phyloP scores from a whole-genome alignment of 2,888 invertebrate species.

The Lycophotia porphyrea region DNA sequence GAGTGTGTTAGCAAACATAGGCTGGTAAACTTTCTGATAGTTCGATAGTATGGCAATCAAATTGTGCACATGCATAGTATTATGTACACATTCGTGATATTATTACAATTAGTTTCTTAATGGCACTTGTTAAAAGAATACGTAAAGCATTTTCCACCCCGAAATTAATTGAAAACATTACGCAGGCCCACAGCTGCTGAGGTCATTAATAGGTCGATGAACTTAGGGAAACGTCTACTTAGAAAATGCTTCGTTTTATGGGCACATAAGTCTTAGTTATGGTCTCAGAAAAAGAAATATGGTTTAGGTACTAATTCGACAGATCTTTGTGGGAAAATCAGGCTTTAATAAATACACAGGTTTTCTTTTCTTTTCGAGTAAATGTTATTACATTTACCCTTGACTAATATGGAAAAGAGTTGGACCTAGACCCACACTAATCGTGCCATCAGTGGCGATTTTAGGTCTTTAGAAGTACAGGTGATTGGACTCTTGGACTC shows the following conservation, averaged over 20 bases:
- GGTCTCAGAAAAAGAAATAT: conserved; percentile 19
- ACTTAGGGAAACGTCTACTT: conserved; percentile 15
- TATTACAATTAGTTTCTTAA: not conserved
- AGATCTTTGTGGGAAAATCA: conserved; percentile 1
- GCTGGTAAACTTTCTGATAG: not conserved
- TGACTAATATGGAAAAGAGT: not conserved
- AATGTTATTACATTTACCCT: too few species aligned
- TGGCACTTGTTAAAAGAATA: not conserved
- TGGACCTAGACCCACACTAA: not conserved
- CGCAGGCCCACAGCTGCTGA: conserved; percentile 3
- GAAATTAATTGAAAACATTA: conserved; percentile 29
- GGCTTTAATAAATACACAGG: not conserved
- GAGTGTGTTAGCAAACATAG: not conserved
- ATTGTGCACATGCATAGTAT: not conserved
- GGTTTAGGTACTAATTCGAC: not conserved
- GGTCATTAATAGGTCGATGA: conserved; percentile 34
- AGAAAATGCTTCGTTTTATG: conserved; percentile 30
- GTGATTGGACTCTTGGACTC: not conserved
- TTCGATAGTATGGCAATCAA: not conserved
- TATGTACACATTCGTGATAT: too few species aligned
- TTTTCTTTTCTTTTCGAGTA: not conserved
- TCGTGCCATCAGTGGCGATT: not conserved
- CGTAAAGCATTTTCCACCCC: not conserved
- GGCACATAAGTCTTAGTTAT: conserved; percentile 31
- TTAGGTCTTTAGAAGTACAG: too few species aligned